Conservation (phyloP, 2,888 invertebrate genomes). For the Hydriomena furcata region DNA sequence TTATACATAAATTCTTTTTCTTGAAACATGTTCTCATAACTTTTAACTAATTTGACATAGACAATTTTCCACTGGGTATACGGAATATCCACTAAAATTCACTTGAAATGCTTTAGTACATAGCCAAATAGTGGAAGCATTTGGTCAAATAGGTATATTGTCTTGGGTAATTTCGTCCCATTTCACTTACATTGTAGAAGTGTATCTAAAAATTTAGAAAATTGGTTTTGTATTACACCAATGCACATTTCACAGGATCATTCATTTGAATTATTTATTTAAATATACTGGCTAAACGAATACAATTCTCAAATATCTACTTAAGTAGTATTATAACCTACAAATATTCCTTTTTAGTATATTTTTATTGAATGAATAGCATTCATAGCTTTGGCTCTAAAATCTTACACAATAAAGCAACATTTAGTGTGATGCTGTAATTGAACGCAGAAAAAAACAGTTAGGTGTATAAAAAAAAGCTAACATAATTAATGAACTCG, state of each 20-base stretch:
- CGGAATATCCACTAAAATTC: slow-evolving; percentile 59
- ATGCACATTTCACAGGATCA: slow-evolving; percentile 32
- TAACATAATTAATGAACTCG: too few relatives aligned
- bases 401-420: slow-evolving; percentile 40
- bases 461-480: neutral
- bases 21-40: slow-evolving; percentile 69
- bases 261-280: slow-evolving; percentile 20
- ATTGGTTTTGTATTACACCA: slow-evolving; percentile 41
- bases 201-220: slow-evolving; percentile 28
- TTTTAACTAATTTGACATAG: slow-evolving; percentile 73
- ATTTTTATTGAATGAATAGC: slow-evolving; percentile 6
- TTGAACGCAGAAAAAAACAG: neutral
- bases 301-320: slow-evolving; percentile 35
- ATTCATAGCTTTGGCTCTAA: slow-evolving; percentile 62
- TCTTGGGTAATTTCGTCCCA: slow-evolving; percentile 60
- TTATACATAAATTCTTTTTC: slow-evolving; percentile 76
- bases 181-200: slow-evolving; percentile 32
- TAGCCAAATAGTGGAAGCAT: slow-evolving; percentile 74
- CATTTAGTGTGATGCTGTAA: slow-evolving; percentile 4
- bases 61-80: slow-evolving; percentile 55
- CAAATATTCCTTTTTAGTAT: slow-evolving; percentile 16
- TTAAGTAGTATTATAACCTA: slow-evolving; percentile 43
- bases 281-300: slow-evolving; percentile 27
- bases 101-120: slow-evolving; percentile 57
- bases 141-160: slow-evolving; percentile 76